These are phyloP conservation scores for Athene cunicularia DNA, from an alignment of 2,113 vertebrate species.

Conservation along the genomic window DNA sequence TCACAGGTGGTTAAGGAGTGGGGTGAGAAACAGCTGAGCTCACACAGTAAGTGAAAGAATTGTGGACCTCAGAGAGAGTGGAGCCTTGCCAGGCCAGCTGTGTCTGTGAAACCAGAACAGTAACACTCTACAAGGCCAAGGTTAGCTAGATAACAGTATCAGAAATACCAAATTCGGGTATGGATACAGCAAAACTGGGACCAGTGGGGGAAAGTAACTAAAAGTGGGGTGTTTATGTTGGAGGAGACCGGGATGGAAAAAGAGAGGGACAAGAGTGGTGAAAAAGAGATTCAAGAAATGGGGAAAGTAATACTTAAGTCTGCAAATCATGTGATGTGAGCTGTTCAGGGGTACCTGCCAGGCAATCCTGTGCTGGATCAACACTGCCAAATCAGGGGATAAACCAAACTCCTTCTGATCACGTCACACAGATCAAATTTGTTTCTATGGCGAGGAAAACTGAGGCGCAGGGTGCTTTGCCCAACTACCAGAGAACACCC, in stretches of 20 bases:
- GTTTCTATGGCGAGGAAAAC: neutral
- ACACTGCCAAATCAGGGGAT: neutral
- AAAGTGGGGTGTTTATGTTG: neutral
- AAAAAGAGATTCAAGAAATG: neutral
- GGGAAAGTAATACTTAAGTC: neutral
- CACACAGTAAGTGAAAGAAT: accelerated
- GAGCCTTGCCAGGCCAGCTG: neutral
- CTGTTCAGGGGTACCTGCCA: neutral
- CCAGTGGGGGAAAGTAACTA: neutral
- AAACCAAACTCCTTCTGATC: neutral
- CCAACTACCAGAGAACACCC: neutral
- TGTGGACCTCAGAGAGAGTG: neutral
- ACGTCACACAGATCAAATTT: neutral
- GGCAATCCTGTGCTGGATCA: neutral
- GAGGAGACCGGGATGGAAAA: neutral
- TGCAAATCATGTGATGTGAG: neutral
- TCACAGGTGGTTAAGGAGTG: neutral
- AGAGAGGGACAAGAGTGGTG: neutral
- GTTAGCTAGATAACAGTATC: neutral
- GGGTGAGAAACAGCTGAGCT: neutral
- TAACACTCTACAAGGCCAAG: neutral
- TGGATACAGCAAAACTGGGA: neutral
- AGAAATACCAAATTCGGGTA: neutral
- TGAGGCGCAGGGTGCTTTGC: neutral
- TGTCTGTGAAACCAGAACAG: neutral